Percentiles rank a stretch among this genome's conserved stretches.
Conservation (phyloP, 2,797 vertebrate species). For the Psittacula derbiana region DNA sequence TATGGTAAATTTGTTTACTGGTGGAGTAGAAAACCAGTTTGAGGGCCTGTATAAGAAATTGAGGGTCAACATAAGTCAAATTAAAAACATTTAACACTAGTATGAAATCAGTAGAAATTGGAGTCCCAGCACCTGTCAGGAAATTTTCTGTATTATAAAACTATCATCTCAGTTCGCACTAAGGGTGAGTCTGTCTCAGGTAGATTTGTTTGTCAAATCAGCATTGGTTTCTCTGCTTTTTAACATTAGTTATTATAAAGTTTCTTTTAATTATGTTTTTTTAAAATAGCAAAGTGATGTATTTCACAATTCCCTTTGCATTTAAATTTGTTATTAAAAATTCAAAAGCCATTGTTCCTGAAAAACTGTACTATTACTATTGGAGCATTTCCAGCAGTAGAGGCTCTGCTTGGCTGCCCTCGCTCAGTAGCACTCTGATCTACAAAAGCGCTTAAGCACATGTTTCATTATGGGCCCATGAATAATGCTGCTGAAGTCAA, state of each 20-base stretch:
- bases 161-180: background rate
- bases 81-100: background rate
- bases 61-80: background rate
- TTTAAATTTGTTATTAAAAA: background rate
- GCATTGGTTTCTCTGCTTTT: background rate
- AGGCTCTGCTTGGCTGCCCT: background rate
- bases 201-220: background rate
- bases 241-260: background rate
- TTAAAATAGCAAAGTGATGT: background rate
- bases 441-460: background rate
- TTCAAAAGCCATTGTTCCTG: background rate
- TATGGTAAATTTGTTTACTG: conserved; percentile 4
- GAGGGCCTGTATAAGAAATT: background rate
- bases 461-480: background rate
- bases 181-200: background rate
- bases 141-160: background rate
- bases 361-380: background rate
- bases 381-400: background rate
- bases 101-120: background rate
- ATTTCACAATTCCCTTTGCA: background rate
- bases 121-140: background rate
- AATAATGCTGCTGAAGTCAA: background rate
- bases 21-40: background rate
- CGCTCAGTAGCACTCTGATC: background rate
- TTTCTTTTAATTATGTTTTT: background rate